Conservation (phyloP, 2,113 vertebrate species). For the Etheostoma spectabile region DNA sequence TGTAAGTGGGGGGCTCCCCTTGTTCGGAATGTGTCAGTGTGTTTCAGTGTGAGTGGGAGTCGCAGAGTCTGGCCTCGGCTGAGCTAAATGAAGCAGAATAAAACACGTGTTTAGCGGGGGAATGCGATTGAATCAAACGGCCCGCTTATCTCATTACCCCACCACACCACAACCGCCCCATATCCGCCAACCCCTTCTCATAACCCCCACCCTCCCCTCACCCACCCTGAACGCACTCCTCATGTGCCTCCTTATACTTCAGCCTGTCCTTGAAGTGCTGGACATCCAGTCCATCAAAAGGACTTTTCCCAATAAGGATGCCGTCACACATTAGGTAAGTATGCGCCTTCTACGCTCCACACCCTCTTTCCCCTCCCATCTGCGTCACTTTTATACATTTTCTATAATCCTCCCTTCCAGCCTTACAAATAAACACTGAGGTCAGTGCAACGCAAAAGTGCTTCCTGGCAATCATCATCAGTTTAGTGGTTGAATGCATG, state of each 20-base stretch:
- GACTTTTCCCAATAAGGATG: conserved; percentile 55
- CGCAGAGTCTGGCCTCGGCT: conserved; percentile 36
- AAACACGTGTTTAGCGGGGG: conserved; percentile 66
- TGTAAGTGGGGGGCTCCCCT: conserved; percentile 9
- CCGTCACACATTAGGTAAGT: conserved; percentile 70
- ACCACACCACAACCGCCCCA: neutral
- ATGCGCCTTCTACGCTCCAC: conserved; percentile 13
- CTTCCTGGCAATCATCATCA: conserved; percentile 70
- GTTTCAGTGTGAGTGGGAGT: conserved; percentile 28
- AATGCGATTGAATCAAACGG: conserved; percentile 66
- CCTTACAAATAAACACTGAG: conserved; percentile 56
- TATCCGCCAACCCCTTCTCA: conserved; percentile 26
- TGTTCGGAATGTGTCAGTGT: conserved; percentile 22
- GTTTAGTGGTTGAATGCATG: conserved; percentile 39
- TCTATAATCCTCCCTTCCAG: conserved; percentile 40
- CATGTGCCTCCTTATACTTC: conserved; percentile 7
- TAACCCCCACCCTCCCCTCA: neutral
- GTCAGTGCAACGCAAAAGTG: conserved; percentile 78
- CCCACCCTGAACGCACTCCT: neutral
- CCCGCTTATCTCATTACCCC: conserved; percentile 71
- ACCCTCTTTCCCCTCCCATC: conserved; percentile 35
- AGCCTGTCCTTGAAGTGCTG: conserved; percentile 69
- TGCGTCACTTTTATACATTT: conserved; percentile 43
- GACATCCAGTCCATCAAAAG: conserved; percentile 69
- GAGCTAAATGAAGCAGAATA: conserved; percentile 67